phyloP scores from a whole-genome alignment of 2,113 vertebrate species.

The Leucoraja erinaceus region DNA sequence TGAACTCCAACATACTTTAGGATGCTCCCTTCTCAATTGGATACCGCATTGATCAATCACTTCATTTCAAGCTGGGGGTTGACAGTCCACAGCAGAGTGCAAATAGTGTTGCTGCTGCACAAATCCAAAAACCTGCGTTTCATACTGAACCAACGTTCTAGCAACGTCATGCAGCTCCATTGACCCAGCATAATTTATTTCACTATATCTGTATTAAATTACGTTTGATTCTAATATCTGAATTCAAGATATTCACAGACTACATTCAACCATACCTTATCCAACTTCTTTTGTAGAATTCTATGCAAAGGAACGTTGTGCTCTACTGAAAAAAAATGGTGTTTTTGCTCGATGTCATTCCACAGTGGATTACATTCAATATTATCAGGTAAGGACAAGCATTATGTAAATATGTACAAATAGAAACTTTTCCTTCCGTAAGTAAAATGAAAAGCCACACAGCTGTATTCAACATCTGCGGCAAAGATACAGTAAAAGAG shows the following conservation, averaged over 20 bases:
- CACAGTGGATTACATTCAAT: background rate
- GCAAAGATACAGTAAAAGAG: background rate
- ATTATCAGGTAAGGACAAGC: background rate
- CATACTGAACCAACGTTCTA: too few species aligned
- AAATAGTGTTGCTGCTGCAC: too few species aligned
- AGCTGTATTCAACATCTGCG: background rate
- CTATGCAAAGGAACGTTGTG: conserved; percentile 7
- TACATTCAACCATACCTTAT: background rate
- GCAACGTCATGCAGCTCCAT: too few species aligned
- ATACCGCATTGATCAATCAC: too few species aligned
- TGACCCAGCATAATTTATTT: background rate
- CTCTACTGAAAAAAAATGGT: background rate
- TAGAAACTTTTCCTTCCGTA: background rate
- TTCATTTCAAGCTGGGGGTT: too few species aligned
- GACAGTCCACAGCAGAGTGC: too few species aligned
- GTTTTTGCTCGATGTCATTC: background rate
- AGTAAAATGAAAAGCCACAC: background rate
- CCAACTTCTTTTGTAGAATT: background rate
- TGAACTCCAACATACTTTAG: too few species aligned
- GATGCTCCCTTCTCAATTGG: too few species aligned
- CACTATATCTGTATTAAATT: background rate
- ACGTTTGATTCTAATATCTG: background rate
- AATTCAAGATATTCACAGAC: background rate
- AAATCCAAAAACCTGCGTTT: too few species aligned
- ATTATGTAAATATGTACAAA: background rate